phyloP scores from a whole-genome alignment of 2,888 invertebrate genomes.

The Serrognathus titanus region DNA sequence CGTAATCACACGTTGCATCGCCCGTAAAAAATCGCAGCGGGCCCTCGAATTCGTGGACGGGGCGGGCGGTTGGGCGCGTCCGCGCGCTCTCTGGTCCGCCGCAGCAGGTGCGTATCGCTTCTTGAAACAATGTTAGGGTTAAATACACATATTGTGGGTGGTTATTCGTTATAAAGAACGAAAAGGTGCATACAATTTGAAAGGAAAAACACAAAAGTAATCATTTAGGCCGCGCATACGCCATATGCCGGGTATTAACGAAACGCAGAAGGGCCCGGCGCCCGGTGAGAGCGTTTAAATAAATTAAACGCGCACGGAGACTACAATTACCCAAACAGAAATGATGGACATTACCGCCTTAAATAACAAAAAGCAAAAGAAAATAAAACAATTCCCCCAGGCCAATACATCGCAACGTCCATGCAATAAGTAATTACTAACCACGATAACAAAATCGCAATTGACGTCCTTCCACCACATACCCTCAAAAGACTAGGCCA shows the following conservation, averaged over 20 bases:
- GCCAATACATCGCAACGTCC: too few relatives aligned
- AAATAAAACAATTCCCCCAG: too few relatives aligned
- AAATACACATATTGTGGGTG: slow-evolving; percentile 27
- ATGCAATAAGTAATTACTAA: too few relatives aligned
- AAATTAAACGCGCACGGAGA: too few relatives aligned
- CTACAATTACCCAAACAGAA: too few relatives aligned
- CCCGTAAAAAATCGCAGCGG: slow-evolving; percentile 8
- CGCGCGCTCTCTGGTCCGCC: slow-evolving; percentile 12
- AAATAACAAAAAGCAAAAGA: too few relatives aligned
- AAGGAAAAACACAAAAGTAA: slow-evolving; percentile 7
- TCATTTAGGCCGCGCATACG: slow-evolving; percentile 1
- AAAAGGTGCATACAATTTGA: slow-evolving; percentile 10
- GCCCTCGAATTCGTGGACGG: neutral
- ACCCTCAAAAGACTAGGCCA: too few relatives aligned
- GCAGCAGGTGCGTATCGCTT: slow-evolving; percentile 28
- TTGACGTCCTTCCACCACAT: too few relatives aligned
- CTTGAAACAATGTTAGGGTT: slow-evolving; percentile 30
- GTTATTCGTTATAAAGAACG: slow-evolving; percentile 12
- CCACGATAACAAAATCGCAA: too few relatives aligned
- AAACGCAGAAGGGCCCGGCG: neutral
- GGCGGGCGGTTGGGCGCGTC: neutral
- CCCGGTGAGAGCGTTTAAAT: neutral
- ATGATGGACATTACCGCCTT: too few relatives aligned
- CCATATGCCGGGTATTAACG: slow-evolving; percentile 8
- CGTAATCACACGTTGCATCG: slow-evolving; percentile 23